phyloP scores from a whole-genome alignment of 2,888 invertebrate species.

The Pseudococcus jackbeardsleyi region DNA sequence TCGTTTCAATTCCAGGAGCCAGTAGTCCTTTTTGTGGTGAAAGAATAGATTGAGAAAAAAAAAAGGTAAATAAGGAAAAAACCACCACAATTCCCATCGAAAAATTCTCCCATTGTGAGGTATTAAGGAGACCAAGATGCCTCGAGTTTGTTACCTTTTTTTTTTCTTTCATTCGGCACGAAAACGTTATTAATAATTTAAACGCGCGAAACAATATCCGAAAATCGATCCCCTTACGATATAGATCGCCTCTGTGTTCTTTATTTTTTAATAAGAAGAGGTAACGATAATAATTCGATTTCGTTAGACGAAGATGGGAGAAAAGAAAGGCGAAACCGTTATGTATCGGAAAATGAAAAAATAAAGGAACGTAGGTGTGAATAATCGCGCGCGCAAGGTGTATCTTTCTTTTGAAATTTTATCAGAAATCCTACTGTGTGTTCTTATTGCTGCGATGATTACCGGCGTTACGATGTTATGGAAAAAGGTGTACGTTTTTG shows the following conservation, averaged over 20 bases:
- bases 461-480: background rate
- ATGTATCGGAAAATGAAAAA: background rate
- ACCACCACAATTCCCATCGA: slow-evolving; percentile 5
- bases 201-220: slow-evolving; percentile 48
- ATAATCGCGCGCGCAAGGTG: slow-evolving; percentile 48
- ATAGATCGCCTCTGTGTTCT: background rate
- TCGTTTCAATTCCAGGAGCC: slow-evolving; percentile 16
- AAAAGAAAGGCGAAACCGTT: slow-evolving; percentile 29
- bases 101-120: background rate
- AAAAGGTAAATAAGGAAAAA: slow-evolving; percentile 21
- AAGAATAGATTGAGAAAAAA: background rate
- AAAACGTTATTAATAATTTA: slow-evolving; percentile 31
- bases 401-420: slow-evolving; percentile 43
- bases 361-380: slow-evolving; percentile 29
- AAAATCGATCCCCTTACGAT: slow-evolving; percentile 5
- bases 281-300: slow-evolving; percentile 41
- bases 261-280: background rate
- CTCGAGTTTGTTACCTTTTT: background rate
- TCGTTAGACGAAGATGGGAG: background rate
- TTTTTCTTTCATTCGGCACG: background rate
- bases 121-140: background rate
- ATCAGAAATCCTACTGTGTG: slow-evolving; percentile 45
- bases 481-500: background rate
- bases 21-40: slow-evolving; percentile 2
- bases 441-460: background rate